Evolutionary conservation across 2,113 vertebrate species (phyloP), one percentile per base, ranked within the genome.

Genomic region (Pao palembangensis): DNA sequence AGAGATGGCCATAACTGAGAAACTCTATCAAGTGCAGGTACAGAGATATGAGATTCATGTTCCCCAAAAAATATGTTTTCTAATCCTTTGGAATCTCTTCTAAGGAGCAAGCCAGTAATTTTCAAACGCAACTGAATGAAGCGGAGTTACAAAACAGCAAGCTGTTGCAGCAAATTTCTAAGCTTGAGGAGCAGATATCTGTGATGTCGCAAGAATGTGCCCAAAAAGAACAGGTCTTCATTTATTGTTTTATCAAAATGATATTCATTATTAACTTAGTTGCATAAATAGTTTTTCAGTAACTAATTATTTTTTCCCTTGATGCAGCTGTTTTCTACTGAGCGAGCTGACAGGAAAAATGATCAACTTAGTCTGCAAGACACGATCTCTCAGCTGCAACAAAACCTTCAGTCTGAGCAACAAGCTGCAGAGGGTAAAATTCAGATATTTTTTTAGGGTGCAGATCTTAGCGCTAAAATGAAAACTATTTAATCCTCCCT

Each of bases 1-100:
- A 25, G 95, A 96, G 59, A 91, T 96, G 79, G 95, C 93, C 7
- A 77, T 98, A 76, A 92, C 94, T 8, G 93, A 95, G 71, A 95
- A 99, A 69, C 92, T 98, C 18, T 87, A 82, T 59, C 81, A 88
- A 51, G 87, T 93, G 18, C 95, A 98, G 93, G 96, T 98, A 84
- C 50, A 58, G 17, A 7, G 48, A 8, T 3, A 16, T 15, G 1
- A 17, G 31, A 16, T 47, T 16, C n/a, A 6, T 47, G 15, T n/a
- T 5, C 54, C 54, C 0, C 52, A 2, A 58, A 6, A 47, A 21
- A 18, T 2, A 34, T 3, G 28, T 21, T 8, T 16, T n/a, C 8
- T 5, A 5, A 47, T 34, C 38, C 14, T 47, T 58, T 46, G 5
- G 16, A 11, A 15, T 34, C 55, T 64, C 14, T 64, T 80, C 75